A percentile compares a stretch with the other conserved stretches of the same genome.
These are phyloP conservation scores for Drosophila mimica DNA, from an alignment of 2,888 invertebrate species.

Conservation along the genomic window DNA sequence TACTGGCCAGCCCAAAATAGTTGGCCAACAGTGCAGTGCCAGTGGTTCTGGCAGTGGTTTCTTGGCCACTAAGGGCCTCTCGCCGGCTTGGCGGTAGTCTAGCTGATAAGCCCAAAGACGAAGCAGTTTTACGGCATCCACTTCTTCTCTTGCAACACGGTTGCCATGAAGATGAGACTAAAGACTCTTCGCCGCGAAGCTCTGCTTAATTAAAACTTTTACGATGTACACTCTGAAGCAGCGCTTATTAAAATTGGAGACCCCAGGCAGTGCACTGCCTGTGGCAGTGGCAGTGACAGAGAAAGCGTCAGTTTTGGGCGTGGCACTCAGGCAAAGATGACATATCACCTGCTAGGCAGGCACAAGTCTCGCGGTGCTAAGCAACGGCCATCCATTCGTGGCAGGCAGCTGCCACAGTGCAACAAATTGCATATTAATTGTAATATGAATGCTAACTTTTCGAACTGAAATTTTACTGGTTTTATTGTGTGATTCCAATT, in stretches of 20 bases:
- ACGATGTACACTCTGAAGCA: conserved; percentile 46
- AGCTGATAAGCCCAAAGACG: conserved; percentile 62
- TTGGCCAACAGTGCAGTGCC: conserved; percentile 40
- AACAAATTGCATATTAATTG: neutral
- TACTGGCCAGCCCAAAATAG: conserved; percentile 45
- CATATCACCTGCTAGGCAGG: conserved; percentile 53
- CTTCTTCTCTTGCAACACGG: conserved; percentile 31
- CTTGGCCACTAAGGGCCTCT: conserved; percentile 37
- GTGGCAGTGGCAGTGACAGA: conserved; percentile 2
- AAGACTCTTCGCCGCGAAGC: conserved; percentile 30
- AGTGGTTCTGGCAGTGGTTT: conserved; percentile 19
- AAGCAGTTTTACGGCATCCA: conserved; percentile 58
- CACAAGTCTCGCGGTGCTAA: conserved; percentile 6
- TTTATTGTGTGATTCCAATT: neutral
- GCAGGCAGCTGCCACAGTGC: conserved; percentile 25
- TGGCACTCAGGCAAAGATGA: conserved; percentile 41
- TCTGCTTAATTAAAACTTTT: conserved; percentile 75
- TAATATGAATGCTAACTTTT: neutral
- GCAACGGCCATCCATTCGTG: conserved; percentile 19
- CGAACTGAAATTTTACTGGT: neutral
- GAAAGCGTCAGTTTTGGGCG: conserved; percentile 17
- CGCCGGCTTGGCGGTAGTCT: conserved; percentile 18
- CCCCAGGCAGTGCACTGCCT: conserved; percentile 48
- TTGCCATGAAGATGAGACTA: conserved; percentile 38
- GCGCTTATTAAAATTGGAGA: conserved; percentile 75